A percentile compares a stretch with the other conserved stretches of the same genome.
Evolutionary conservation across 1,140 invertebrate genomes (phyloP).

Genomic region (Drosophila aff.): DNA sequence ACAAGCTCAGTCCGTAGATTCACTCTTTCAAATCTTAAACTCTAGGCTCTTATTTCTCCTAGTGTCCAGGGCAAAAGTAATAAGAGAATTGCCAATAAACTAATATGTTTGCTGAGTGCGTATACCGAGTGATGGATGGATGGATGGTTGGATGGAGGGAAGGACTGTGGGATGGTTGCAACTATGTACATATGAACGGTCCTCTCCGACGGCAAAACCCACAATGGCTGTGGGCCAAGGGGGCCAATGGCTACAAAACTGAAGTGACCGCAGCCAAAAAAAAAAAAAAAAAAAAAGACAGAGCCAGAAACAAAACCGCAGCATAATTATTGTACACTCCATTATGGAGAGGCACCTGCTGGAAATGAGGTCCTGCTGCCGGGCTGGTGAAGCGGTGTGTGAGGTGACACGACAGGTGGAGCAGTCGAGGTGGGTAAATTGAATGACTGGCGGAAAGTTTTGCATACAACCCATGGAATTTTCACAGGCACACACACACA

Average conservation of each 20-base stretch:
- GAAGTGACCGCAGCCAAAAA: slow-evolving; percentile 20
- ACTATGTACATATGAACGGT: neutral
- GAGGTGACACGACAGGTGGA: slow-evolving; percentile 3
- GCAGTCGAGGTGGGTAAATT: slow-evolving; percentile 35
- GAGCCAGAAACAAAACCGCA: slow-evolving; percentile 48
- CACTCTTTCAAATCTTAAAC: neutral
- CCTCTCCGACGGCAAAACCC: neutral
- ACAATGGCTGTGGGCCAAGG: slow-evolving; percentile 7
- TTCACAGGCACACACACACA: neutral
- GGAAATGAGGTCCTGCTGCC: neutral
- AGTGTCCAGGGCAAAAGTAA: neutral
- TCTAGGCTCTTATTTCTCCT: neutral
- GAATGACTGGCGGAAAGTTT: slow-evolving; percentile 66
- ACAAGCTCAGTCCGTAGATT: neutral
- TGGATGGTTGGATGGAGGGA: neutral
- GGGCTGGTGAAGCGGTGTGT: neutral
- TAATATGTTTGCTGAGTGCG: slow-evolving; percentile 44
- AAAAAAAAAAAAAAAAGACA: neutral
- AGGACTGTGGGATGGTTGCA: neutral
- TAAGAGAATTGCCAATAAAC: slow-evolving; percentile 42
- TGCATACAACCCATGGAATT: slow-evolving; percentile 40
- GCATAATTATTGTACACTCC: slow-evolving; percentile 73
- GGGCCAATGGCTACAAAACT: slow-evolving; percentile 2
- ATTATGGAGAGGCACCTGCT: slow-evolving; percentile 40
- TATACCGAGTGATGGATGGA: slow-evolving; percentile 18